Percentiles rank a stretch among this genome's conserved stretches.
phyloP scores from a whole-genome alignment of 2,797 vertebrate genomes.

The Austrolebias charrua region DNA sequence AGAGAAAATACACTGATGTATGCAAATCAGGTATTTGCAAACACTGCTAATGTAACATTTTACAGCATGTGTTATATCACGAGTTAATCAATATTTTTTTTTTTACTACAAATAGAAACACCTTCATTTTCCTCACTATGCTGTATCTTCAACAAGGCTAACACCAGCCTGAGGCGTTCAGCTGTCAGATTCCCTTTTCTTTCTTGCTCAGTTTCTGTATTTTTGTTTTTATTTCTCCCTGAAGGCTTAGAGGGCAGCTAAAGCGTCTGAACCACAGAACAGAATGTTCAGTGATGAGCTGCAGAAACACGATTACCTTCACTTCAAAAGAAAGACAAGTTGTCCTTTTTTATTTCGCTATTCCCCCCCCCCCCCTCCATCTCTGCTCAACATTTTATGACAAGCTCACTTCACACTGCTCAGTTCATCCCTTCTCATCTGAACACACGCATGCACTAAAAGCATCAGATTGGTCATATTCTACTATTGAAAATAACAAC shows the following conservation, averaged over 20 bases:
- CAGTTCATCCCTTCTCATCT: slow-evolving; percentile 63
- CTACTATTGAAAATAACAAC: slow-evolving; percentile 76
- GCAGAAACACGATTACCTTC: slow-evolving; percentile 73
- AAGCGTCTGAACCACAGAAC: slow-evolving; percentile 61
- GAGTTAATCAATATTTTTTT: slow-evolving; percentile 46
- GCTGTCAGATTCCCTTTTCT: slow-evolving; percentile 41
- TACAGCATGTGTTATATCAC: slow-evolving; percentile 8
- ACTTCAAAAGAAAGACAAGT: slow-evolving; percentile 57
- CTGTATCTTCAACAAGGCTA: slow-evolving; percentile 14
- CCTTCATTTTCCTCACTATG: slow-evolving; percentile 16
- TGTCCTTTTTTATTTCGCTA: not conserved
- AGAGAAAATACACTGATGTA: slow-evolving; percentile 16
- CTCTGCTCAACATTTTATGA: slow-evolving; percentile 67
- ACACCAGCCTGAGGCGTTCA: slow-evolving; percentile 41
- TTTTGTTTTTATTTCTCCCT: slow-evolving; percentile 70
- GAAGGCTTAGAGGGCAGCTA: slow-evolving; percentile 59
- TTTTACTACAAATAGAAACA: slow-evolving; percentile 26
- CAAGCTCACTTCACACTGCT: slow-evolving; percentile 72
- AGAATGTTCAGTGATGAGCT: slow-evolving; percentile 66
- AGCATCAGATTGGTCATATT: slow-evolving; percentile 60
- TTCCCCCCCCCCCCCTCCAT: slow-evolving; percentile 14
- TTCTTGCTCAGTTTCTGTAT: slow-evolving; percentile 39
- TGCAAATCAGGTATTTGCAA: slow-evolving; percentile 21
- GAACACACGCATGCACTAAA: slow-evolving; percentile 72
- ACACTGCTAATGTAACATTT: slow-evolving; percentile 26